Evolutionary conservation across 2,113 vertebrate species (phyloP).

Genomic region (Ceuthmochares aereus): DNA sequence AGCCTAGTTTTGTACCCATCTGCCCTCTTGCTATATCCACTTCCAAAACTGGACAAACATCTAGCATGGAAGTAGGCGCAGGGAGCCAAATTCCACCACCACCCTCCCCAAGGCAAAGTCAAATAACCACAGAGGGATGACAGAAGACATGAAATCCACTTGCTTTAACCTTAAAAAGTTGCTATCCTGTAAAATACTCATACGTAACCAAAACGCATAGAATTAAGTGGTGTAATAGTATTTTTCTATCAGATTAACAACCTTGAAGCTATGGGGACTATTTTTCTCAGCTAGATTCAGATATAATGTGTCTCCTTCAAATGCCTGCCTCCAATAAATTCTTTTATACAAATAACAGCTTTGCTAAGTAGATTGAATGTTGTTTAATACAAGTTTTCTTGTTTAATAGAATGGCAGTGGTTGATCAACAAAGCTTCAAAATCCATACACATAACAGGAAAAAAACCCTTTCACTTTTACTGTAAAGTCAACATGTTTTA

Average conservation of each 20-base stretch:
- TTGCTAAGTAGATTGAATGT: not conserved
- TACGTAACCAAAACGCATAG: not conserved
- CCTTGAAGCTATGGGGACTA: not conserved
- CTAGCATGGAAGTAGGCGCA: not conserved
- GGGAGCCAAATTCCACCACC: not conserved
- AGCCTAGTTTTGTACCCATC: not conserved
- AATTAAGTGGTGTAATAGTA: not conserved
- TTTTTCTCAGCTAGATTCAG: not conserved
- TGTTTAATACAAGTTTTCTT: slow-evolving; percentile 38
- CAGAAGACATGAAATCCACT: not conserved
- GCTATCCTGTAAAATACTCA: not conserved
- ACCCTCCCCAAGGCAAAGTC: not conserved
- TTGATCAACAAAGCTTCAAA: slow-evolving; percentile 24
- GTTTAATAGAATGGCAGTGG: slow-evolving; percentile 6
- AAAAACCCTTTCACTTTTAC: not conserved
- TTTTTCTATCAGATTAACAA: not conserved
- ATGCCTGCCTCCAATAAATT: slow-evolving; percentile 20
- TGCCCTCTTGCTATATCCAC: not conserved
- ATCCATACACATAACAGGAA: not conserved
- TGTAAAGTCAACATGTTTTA: not conserved
- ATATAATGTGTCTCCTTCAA: not conserved
- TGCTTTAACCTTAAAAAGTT: not conserved
- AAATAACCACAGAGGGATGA: not conserved
- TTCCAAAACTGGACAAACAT: not conserved
- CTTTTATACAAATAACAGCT: slow-evolving; percentile 15